These are phyloP conservation scores for Adelges cooleyi DNA, from an alignment of 1,140 invertebrate species.

Conservation along the genomic window DNA sequence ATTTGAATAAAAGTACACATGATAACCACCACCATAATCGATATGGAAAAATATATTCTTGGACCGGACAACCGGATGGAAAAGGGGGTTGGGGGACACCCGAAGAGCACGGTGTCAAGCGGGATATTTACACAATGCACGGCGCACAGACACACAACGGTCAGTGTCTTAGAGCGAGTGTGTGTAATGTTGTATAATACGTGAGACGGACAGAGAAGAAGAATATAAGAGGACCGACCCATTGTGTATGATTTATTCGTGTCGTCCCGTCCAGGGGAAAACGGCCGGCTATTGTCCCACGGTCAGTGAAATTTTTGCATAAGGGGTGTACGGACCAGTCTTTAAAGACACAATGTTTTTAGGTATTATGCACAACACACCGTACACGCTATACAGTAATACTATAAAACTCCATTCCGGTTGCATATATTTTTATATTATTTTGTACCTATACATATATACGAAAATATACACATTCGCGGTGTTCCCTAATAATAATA, in stretches of 20 bases:
- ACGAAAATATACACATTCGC: too few relatives aligned
- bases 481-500: too few relatives aligned
- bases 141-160: background rate
- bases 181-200: too few relatives aligned
- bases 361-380: too few relatives aligned
- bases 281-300: slow-evolving; percentile 11
- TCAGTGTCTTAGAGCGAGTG: slow-evolving; percentile 10
- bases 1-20: slow-evolving; percentile 21
- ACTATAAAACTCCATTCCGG: too few relatives aligned
- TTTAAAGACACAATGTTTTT: too few relatives aligned
- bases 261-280: background rate
- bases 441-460: too few relatives aligned
- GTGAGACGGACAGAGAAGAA: background rate
- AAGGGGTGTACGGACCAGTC: background rate
- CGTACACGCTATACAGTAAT: too few relatives aligned
- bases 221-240: background rate
- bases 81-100: too few relatives aligned
- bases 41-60: slow-evolving; percentile 8
- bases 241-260: slow-evolving; percentile 24
- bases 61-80: background rate
- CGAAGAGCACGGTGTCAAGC: too few relatives aligned
- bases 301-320: slow-evolving; percentile 22
- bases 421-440: too few relatives aligned
- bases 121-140: background rate
- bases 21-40: too few relatives aligned